A percentile compares a stretch with the other conserved stretches of the same genome.
phyloP scores from a whole-genome alignment of 2,113 vertebrate species.

The Arizona elegans region DNA sequence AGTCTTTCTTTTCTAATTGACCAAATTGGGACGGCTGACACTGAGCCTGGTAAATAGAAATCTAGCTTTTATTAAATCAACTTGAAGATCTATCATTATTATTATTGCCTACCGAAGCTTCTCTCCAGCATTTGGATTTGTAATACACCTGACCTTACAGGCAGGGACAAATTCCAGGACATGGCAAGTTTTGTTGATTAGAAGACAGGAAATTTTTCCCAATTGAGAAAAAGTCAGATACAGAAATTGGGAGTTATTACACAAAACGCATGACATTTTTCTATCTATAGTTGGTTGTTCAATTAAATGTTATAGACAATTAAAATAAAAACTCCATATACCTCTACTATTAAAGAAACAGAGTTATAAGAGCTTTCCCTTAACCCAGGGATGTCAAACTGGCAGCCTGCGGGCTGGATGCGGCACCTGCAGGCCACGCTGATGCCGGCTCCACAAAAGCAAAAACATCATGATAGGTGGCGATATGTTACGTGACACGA shows the following conservation, averaged over 20 bases:
- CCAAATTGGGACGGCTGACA: too few species aligned
- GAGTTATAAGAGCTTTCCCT: not conserved
- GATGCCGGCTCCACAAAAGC: too few species aligned
- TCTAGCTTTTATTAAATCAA: not conserved
- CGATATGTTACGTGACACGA: too few species aligned
- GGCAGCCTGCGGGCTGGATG: too few species aligned
- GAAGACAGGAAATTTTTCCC: not conserved
- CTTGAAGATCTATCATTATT: not conserved
- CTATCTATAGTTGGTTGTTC: not conserved
- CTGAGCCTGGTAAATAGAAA: not conserved
- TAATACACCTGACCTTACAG: not conserved
- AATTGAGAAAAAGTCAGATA: not conserved
- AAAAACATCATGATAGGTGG: too few species aligned
- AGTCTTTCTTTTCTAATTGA: too few species aligned
- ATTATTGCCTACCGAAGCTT: not conserved
- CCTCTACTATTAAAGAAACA: not conserved
- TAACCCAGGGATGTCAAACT: too few species aligned
- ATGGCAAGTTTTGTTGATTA: not conserved
- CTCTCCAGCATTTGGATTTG: not conserved
- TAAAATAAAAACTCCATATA: not conserved
- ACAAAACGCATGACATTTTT: not conserved
- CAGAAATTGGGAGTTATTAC: not conserved
- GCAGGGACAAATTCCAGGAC: not conserved
- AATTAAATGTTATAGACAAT: not conserved
- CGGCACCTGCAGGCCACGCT: too few species aligned